Evolutionary conservation across 2,888 invertebrate species (phyloP).

Genomic region (Villa cingulata): DNA sequence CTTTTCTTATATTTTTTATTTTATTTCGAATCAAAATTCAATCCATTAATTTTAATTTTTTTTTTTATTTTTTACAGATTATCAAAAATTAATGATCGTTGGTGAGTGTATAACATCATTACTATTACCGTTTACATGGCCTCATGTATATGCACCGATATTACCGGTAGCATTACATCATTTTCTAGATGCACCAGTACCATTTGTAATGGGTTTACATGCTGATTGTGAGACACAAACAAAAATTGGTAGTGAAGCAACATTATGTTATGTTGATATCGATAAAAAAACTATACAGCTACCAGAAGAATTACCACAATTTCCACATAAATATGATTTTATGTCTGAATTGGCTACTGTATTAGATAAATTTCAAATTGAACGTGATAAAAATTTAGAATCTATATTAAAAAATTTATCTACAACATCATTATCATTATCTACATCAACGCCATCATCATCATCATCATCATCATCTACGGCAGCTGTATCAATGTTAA

Average conservation of each 20-base stretch:
- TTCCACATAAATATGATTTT: conserved; percentile 82
- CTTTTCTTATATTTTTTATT: too few relatives aligned
- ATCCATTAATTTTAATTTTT: conserved; percentile 6
- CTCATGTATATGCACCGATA: conserved; percentile 98
- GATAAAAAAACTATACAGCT: conserved; percentile 85
- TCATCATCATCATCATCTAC: not conserved
- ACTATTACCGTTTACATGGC: conserved; percentile 93
- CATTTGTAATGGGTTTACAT: conserved; percentile 92
- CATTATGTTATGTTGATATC: conserved; percentile 89
- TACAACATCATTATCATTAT: conserved; percentile 12
- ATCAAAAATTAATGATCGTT: conserved; percentile 89
- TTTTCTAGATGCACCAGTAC: conserved; percentile 97
- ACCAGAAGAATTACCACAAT: conserved; percentile 87
- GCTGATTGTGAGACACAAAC: conserved; percentile 46
- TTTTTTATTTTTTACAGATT: conserved; percentile 48
- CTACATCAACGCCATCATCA: not conserved
- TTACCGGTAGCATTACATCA: conserved; percentile 88
- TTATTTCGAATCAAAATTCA: not conserved
- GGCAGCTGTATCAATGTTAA: conserved; percentile 9
- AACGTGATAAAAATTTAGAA: conserved; percentile 30
- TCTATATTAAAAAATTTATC: conserved; percentile 15
- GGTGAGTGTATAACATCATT: conserved; percentile 85
- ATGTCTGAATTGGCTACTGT: conserved; percentile 67
- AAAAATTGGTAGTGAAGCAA: conserved; percentile 65
- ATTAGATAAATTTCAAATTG: conserved; percentile 56